Evolutionary conservation across 2,888 invertebrate genomes (phyloP), one percentile per base, ranked within the genome.

Genomic region (Aphidius colemani): DNA sequence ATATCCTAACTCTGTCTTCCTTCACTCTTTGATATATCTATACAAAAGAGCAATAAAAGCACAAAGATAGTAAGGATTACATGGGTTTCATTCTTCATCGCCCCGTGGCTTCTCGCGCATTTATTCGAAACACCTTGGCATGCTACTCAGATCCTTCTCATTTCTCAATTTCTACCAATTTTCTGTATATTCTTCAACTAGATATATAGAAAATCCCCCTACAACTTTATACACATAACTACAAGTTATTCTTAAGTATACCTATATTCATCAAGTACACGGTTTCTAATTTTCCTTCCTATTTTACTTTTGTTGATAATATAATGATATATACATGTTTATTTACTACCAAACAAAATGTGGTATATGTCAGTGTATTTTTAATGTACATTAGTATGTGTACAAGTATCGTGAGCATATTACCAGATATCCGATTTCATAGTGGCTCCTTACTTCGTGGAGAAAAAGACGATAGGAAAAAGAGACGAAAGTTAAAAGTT

Each of bases 401-500:
- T 39, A 43, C 46, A 43, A n/a, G 44, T 43, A 50, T 58, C 40
- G 46, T 18, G 59, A 30, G 63, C 62, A 48, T 43, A 49, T 44
- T 57, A 56, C 40, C 30, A 30, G 30, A 40, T 73, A 72, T 73
- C 71, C 73, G 70, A 71, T 72, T 74, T 69, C 71, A 68, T 66
- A 66, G 66, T 69, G 49, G 57, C n/a, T 57, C 46, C 48, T 43
- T 30, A 11, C 53, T 30, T 30, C 30, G 30, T 30, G 30, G 30
- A 30, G 30, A 30, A 30, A 30, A 30, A 30, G 30, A 30, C 30
- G 4, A 30, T 5, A 5, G 5, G 30, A 30, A 30, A 30, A 30
- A 30, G 30, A 30, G 30, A 30, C 53, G 68, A 67, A 68, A 68
- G 73, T 73, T 70, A 71, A 77, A 75, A 78, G 78, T 78, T 75